Percentiles rank a stretch among this genome's conserved stretches.
These are phyloP conservation scores for Zoanthus sociatus DNA, from an alignment of 92 coral and sea anemone genomes.

Conservation along the genomic window DNA sequence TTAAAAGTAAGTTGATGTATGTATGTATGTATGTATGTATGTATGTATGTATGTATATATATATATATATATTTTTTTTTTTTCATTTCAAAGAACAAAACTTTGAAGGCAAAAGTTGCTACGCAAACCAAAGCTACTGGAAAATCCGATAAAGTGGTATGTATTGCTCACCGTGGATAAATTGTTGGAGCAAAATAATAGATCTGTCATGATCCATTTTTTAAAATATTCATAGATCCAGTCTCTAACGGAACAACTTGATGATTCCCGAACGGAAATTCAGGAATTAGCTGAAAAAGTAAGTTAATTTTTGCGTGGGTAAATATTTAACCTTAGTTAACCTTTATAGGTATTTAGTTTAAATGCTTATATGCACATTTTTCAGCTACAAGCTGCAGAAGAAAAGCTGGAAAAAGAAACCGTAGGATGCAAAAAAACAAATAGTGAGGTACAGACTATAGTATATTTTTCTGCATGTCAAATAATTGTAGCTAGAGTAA, in stretches of 20 bases:
- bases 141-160: constrained; percentile 31
- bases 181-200: neutral
- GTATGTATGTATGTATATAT: too few relatives aligned
- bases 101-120: constrained; percentile 32
- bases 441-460: constrained; percentile 12
- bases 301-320: neutral
- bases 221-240: constrained; percentile 45
- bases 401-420: constrained; percentile 49
- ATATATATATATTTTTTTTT: too few relatives aligned
- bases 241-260: constrained; percentile 59
- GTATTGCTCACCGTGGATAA: neutral
- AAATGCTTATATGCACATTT: neutral
- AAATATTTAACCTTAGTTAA: neutral
- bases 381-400: constrained; percentile 22
- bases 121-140: constrained; percentile 30
- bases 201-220: neutral
- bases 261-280: constrained; percentile 51
- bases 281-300: constrained; percentile 67
- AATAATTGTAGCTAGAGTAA: neutral
- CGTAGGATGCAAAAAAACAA: constrained; percentile 29
- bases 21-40: too few relatives aligned
- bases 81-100: constrained; percentile 15
- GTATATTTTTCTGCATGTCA: neutral
- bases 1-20: too few relatives aligned
- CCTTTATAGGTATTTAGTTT: neutral